Conservation (phyloP, 2,797 vertebrate species). For the Aldrovandia affinis region DNA sequence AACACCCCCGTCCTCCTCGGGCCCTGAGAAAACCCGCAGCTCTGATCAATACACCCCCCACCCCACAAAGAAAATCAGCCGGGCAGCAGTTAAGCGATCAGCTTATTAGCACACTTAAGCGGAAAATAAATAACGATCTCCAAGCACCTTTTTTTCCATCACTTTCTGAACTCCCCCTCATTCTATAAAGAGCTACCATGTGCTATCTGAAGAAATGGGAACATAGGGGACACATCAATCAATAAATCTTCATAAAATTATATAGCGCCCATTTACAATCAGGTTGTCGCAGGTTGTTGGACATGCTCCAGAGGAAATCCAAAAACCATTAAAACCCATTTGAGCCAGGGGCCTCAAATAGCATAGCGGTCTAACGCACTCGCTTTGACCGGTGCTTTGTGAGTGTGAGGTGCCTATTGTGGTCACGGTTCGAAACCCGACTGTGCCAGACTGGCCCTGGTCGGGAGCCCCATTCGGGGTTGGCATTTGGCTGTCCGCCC, state of each 20-base stretch:
- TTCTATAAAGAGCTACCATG: slow-evolving; percentile 36
- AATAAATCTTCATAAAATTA: background rate
- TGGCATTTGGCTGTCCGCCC: too few relatives aligned
- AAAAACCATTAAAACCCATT: background rate
- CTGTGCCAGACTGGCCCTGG: too few relatives aligned
- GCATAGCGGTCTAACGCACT: too few relatives aligned
- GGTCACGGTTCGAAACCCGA: too few relatives aligned
- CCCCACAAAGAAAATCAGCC: slow-evolving; percentile 78
- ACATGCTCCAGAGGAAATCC: background rate
- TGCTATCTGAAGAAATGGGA: slow-evolving; percentile 15
- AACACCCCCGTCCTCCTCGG: slow-evolving; percentile 87
- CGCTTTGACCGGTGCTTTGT: too few relatives aligned
- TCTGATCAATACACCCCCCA: slow-evolving; percentile 99
- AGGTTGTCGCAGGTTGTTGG: background rate
- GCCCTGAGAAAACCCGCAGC: slow-evolving; percentile 91
- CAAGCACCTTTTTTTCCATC: slow-evolving; percentile 81
- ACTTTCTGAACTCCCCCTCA: slow-evolving; percentile 48
- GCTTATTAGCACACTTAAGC: slow-evolving; percentile 96
- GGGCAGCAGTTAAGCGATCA: slow-evolving; percentile 77
- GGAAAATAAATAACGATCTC: slow-evolving; percentile 90
- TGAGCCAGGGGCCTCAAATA: background rate
- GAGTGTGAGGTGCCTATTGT: too few relatives aligned
- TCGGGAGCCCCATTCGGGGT: too few relatives aligned
- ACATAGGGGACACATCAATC: background rate
- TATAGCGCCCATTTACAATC: background rate